phyloP scores from a whole-genome alignment of 2,888 invertebrate genomes.

The Standfussiana lucernea region DNA sequence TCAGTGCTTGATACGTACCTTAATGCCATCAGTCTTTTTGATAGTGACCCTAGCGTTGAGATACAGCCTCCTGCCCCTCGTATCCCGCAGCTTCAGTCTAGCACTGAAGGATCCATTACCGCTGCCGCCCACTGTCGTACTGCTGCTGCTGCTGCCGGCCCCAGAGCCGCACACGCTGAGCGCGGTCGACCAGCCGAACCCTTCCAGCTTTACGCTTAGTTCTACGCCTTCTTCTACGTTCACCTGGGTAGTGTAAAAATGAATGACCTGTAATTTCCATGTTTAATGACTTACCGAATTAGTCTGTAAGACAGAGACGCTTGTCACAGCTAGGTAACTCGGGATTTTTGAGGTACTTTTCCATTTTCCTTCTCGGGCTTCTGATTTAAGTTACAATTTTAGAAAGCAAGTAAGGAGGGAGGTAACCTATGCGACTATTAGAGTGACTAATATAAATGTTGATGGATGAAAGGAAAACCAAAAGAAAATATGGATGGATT shows the following conservation, averaged over 20 bases:
- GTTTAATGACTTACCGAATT: background rate
- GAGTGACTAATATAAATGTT: too few species aligned
- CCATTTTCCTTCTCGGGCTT: too few species aligned
- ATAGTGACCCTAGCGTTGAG: constrained; percentile 92
- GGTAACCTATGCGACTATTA: too few species aligned
- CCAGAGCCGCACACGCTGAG: constrained; percentile 89
- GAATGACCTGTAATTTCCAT: background rate
- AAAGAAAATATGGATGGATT: too few species aligned
- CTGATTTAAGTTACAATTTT: too few species aligned
- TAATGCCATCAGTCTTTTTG: constrained; percentile 84
- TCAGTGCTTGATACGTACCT: constrained; percentile 80
- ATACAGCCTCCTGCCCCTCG: constrained; percentile 93
- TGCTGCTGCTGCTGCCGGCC: constrained; percentile 85
- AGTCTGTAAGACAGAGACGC: background rate
- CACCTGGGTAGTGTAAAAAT: constrained; percentile 85
- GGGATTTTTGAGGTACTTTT: background rate
- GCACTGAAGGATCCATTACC: constrained; percentile 91
- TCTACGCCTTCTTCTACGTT: constrained; percentile 94
- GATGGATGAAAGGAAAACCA: too few species aligned
- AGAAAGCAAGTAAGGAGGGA: too few species aligned
- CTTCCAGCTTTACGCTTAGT: constrained; percentile 95
- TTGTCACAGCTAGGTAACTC: background rate
- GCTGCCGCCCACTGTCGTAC: constrained; percentile 58
- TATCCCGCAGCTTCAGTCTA: constrained; percentile 94
- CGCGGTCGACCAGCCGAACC: constrained; percentile 94